Percentiles rank a stretch among this genome's conserved stretches.
These are phyloP conservation scores for Leptodactylus fallax DNA, from an alignment of 2,797 vertebrate genomes.

Conservation along the genomic window DNA sequence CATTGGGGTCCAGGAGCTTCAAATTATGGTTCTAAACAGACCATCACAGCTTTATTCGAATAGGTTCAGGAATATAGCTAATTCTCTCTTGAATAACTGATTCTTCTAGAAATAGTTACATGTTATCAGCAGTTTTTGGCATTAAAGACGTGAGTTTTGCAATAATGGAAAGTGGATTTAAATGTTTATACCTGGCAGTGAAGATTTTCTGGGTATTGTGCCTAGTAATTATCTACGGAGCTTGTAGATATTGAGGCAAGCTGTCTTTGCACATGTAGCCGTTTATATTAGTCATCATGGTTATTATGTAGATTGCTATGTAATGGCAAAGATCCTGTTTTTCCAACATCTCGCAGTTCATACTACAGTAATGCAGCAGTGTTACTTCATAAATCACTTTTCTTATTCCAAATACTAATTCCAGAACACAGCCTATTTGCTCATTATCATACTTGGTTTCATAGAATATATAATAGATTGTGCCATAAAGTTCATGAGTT, in stretches of 20 bases:
- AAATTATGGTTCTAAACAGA: too few relatives aligned
- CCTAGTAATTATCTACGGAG: slow-evolving; percentile 38
- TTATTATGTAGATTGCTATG: slow-evolving; percentile 19
- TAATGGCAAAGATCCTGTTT: background rate
- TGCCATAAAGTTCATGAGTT: background rate
- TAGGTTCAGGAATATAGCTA: background rate
- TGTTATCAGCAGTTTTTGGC: slow-evolving; percentile 39
- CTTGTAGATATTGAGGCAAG: slow-evolving; percentile 24
- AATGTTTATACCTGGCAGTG: slow-evolving; percentile 41
- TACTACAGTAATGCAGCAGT: background rate
- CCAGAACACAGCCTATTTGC: background rate
- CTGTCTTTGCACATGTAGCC: slow-evolving; percentile 39
- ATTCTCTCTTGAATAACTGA: background rate
- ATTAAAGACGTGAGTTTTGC: slow-evolving; percentile 10
- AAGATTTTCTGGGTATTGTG: slow-evolving; percentile 27
- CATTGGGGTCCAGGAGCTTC: too few relatives aligned
- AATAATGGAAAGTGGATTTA: slow-evolving; percentile 36
- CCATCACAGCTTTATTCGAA: too few relatives aligned
- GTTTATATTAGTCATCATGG: slow-evolving; percentile 20
- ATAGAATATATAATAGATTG: background rate
- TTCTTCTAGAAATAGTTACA: background rate
- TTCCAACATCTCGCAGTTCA: background rate
- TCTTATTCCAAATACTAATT: background rate
- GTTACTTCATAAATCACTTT: background rate
- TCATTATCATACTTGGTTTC: too few relatives aligned